phyloP scores from a whole-genome alignment of 2,113 vertebrate genomes.

The Archocentrus centrarchus region DNA sequence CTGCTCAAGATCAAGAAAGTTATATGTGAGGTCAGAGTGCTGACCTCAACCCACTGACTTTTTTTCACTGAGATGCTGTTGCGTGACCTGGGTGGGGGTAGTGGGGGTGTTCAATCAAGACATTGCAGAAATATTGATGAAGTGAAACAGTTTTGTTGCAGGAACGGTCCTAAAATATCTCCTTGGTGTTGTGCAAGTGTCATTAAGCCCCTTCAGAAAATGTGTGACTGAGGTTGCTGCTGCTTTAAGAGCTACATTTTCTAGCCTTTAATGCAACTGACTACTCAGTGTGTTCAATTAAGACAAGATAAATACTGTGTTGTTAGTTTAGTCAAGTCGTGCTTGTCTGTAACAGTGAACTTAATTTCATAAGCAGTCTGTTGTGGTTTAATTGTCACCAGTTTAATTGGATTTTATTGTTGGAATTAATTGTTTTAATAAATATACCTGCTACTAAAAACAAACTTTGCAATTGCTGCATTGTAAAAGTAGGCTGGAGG shows the following conservation, averaged over 20 bases:
- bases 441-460: slow-evolving; percentile 21
- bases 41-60: neutral
- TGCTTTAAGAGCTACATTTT: neutral
- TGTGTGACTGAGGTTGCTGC: neutral
- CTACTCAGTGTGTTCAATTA: neutral
- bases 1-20: neutral
- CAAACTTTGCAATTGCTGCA: neutral
- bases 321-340: neutral
- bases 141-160: neutral
- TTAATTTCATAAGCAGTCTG: neutral
- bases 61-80: neutral
- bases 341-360: neutral
- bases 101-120: too few species aligned
- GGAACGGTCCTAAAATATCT: neutral
- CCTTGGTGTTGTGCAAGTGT: neutral
- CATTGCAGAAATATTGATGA: neutral
- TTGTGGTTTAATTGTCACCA: neutral
- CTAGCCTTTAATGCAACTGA: neutral
- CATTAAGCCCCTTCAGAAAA: neutral
- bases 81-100: neutral
- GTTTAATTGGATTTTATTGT: slow-evolving; percentile 2
- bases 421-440: slow-evolving; percentile 33
- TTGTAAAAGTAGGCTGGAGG: neutral
- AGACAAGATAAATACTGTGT: neutral
- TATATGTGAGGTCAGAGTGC: neutral